Evolutionary conservation across 2,797 vertebrate species (phyloP), one percentile per base, ranked within the genome.

Genomic region (Thalassophryne amazonica): DNA sequence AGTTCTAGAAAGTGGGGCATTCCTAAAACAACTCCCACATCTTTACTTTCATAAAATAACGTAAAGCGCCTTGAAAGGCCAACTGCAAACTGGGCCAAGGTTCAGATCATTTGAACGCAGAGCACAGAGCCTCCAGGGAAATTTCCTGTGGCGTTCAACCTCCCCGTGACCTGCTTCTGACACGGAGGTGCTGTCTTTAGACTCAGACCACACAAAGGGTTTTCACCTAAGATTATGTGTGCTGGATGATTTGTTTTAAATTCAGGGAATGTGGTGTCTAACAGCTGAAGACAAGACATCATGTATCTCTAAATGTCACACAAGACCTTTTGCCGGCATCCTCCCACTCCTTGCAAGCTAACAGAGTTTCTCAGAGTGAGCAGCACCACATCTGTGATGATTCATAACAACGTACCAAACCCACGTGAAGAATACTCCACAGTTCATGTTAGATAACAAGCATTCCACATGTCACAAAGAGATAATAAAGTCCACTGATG

Each of bases 1-100:
- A 45, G 39, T 36, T 60, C 42, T 48, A 38, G 55, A 85, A 85
- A 81, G 58, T 85, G 36, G 74, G 76, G 57, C 81, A 81, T 29
- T 33, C 31, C 59, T 47, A 43, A 76, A 82, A 72, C 65, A 41
- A 75, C 30, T 29, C 13, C 40, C 25, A 33, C 37, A 48, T 77
- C 50, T 63, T 58, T 68, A 29, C 19, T 49, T 43, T 59, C 17
- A 32, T 25, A 39, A 37, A 63, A 48, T 69, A 78, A 50, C 54
- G 62, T 25, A 39, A 73, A 49, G 62, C 48, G 35, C 42, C 58
- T 30, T 13, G 62, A 60, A 69, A 69, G 54, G 47, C 53, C 7
- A 9, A 63, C 36, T 24, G 36, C 31, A 69, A 80, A 76, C 36
- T 80, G 63, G 77, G 68, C 78, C 63, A 73, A 59, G 57, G 78